A percentile compares a stretch with the other conserved stretches of the same genome.
Evolutionary conservation across 2,797 vertebrate genomes (phyloP).

Genomic region (Enoplosus armatus): DNA sequence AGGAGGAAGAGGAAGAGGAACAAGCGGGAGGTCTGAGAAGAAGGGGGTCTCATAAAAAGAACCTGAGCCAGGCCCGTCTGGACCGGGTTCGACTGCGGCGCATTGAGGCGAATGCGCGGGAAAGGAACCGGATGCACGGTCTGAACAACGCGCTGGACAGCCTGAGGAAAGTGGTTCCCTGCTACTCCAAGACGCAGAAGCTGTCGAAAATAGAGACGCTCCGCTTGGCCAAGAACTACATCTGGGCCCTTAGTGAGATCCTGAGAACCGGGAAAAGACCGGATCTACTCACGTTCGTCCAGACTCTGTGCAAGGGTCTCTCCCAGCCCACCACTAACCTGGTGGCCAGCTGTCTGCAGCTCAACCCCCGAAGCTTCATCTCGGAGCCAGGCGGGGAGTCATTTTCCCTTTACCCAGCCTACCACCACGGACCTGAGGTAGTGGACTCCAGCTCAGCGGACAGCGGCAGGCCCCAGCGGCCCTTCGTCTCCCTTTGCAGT

Average conservation of each 20-base stretch:
- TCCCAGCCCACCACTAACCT: conserved; percentile 95
- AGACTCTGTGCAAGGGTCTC: conserved; percentile 93
- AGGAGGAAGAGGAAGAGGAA: conserved; percentile 84
- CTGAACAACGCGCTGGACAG: conserved; percentile 93
- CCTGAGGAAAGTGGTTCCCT: conserved; percentile 94
- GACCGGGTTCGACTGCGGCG: conserved; percentile 93
- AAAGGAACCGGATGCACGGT: conserved; percentile 93
- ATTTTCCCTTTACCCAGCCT: conserved; percentile 88
- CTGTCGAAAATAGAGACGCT: conserved; percentile 96
- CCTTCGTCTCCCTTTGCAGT: conserved; percentile 90
- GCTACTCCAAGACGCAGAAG: conserved; percentile 95
- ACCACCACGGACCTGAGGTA: conserved; percentile 85
- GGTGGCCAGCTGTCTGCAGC: conserved; percentile 93
- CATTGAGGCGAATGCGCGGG: conserved; percentile 91
- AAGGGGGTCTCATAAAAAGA: conserved; percentile 91
- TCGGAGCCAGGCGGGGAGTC: conserved; percentile 87
- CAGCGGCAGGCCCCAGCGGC: conserved; percentile 88
- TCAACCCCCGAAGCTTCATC: conserved; percentile 90
- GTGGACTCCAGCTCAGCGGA: conserved; percentile 84
- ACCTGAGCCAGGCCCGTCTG: conserved; percentile 89
- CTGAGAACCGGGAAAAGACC: conserved; percentile 92
- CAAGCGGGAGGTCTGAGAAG: conserved; percentile 86
- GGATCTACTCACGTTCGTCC: conserved; percentile 92
- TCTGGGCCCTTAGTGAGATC: conserved; percentile 94
- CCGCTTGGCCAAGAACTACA: conserved; percentile 94